Evolutionary conservation across 1,140 invertebrate species (phyloP).

Genomic region (Solenopsis fugax): DNA sequence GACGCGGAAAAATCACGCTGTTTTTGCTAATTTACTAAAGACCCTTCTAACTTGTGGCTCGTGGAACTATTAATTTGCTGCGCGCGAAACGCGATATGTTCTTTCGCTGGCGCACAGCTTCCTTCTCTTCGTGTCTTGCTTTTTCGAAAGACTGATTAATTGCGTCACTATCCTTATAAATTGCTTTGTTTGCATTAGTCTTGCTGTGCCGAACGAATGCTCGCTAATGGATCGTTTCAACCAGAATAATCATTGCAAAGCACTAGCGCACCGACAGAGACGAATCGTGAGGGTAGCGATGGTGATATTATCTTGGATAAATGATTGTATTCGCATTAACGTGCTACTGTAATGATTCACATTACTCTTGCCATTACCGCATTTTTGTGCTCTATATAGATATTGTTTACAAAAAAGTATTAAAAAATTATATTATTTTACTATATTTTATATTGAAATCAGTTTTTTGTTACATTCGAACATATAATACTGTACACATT

Average conservation of each 20-base stretch:
- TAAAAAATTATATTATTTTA: neutral
- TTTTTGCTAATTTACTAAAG: slow-evolving; percentile 73
- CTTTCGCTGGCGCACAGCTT: neutral
- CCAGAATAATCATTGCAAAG: slow-evolving; percentile 70
- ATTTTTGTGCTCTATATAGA: neutral
- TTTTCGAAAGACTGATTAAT: slow-evolving; percentile 69
- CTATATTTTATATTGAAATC: neutral
- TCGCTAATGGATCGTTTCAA: slow-evolving; percentile 65
- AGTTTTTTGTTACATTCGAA: neutral
- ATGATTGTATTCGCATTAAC: slow-evolving; percentile 74
- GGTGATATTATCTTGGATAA: slow-evolving; percentile 74
- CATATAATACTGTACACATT: neutral
- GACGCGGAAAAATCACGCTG: slow-evolving; percentile 5
- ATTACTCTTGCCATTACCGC: slow-evolving; percentile 54
- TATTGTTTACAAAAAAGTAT: neutral
- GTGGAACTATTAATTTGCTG: slow-evolving; percentile 66
- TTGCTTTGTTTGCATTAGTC: slow-evolving; percentile 64
- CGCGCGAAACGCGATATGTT: slow-evolving; percentile 34
- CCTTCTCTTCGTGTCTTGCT: neutral
- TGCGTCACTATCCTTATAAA: slow-evolving; percentile 67
- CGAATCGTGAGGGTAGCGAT: slow-evolving; percentile 66
- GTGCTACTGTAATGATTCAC: slow-evolving; percentile 61
- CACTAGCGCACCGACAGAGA: slow-evolving; percentile 64
- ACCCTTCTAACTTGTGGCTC: slow-evolving; percentile 39
- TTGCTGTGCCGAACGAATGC: slow-evolving; percentile 50